phyloP scores from a whole-genome alignment of 2,888 invertebrate genomes.

The Papilio elwesi region DNA sequence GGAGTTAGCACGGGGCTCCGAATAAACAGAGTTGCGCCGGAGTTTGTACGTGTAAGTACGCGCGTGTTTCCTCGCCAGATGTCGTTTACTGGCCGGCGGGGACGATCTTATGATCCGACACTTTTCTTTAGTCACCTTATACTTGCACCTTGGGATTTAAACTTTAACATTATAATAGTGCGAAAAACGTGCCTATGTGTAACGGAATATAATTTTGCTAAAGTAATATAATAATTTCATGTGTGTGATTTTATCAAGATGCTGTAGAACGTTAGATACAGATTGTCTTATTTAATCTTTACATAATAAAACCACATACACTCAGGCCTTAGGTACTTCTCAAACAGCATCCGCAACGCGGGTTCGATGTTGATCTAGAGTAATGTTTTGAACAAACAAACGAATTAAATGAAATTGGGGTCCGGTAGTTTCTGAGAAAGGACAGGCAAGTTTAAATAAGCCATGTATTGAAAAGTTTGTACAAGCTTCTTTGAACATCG shows the following conservation, averaged over 20 bases:
- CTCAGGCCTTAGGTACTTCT: background rate
- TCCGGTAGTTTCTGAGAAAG: conserved; percentile 79
- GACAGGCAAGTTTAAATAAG: conserved; percentile 57
- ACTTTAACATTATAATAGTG: conserved; percentile 4
- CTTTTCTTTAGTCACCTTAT: conserved; percentile 21
- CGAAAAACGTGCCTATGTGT: background rate
- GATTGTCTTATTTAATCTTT: background rate
- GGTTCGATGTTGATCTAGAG: conserved; percentile 35
- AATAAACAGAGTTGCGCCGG: conserved; percentile 71
- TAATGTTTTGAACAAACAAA: conserved; percentile 43
- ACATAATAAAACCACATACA: conserved; percentile 15
- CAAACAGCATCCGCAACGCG: conserved; percentile 29
- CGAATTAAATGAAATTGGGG: conserved; percentile 60
- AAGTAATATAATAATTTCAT: background rate
- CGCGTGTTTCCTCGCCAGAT: conserved; percentile 47
- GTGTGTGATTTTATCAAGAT: background rate
- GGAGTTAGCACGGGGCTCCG: conserved; percentile 80
- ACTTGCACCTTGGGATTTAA: background rate
- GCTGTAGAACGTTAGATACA: background rate
- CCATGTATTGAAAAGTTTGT: conserved; percentile 42
- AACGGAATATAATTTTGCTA: background rate
- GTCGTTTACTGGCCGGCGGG: background rate
- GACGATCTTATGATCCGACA: background rate
- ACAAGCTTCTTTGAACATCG: conserved; percentile 24
- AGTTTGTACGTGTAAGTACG: conserved; percentile 52